Evolutionary conservation across 2,113 vertebrate species (phyloP).

Genomic region (mouse (Mus musculus)): GRCm39 chr12:72544001-72544500

Average conservation of each 20-base stretch:
- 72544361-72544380: conserved; percentile 49
- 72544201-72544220: neutral
- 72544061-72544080: neutral
- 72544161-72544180: neutral
- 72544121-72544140: neutral
- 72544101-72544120: neutral
- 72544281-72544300: neutral
- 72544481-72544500: neutral
- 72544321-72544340: neutral
- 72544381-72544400: conserved; percentile 46
- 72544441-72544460: conserved; percentile 13
- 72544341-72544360: conserved; percentile 10
- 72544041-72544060: conserved; percentile 9
- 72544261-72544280: neutral
- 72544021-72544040: conserved; percentile 34
- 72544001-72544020: conserved; percentile 55
- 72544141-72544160: neutral
- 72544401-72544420: conserved; percentile 4
- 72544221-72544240: neutral
- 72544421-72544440: neutral
- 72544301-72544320: conserved; percentile 1
- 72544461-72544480: conserved; percentile 29
- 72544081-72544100: neutral
- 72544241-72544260: neutral
- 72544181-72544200: neutral